These are phyloP conservation scores for Miltochrista miniata DNA, from an alignment of 2,888 invertebrate species.

Conservation along the genomic window DNA sequence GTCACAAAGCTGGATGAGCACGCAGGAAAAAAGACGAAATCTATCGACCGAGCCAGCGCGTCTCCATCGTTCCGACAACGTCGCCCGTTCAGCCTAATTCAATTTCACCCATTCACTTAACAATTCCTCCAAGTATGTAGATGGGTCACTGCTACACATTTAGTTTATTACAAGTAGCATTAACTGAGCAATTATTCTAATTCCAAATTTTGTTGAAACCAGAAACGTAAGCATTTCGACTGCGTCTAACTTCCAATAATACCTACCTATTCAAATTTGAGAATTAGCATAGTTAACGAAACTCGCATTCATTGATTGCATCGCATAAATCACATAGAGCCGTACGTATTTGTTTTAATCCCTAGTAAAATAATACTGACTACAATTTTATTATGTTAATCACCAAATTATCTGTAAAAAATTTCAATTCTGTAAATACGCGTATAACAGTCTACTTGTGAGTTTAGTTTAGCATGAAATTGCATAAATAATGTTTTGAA, in stretches of 20 bases:
- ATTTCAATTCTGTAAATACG: neutral
- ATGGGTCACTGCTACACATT: slow-evolving; percentile 66
- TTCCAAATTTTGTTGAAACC: slow-evolving; percentile 58
- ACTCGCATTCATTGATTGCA: slow-evolving; percentile 37
- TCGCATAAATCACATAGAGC: slow-evolving; percentile 25
- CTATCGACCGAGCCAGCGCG: slow-evolving; percentile 19
- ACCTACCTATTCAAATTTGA: slow-evolving; percentile 55
- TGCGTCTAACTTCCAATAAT: slow-evolving; percentile 57
- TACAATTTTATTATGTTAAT: neutral
- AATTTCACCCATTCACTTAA: slow-evolving; percentile 68
- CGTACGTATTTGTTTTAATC: neutral
- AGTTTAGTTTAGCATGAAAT: neutral
- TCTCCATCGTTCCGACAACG: slow-evolving; percentile 33
- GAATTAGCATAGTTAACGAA: slow-evolving; percentile 49
- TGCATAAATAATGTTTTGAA: too few species aligned
- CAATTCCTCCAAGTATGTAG: slow-evolving; percentile 63
- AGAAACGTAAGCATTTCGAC: slow-evolving; percentile 58
- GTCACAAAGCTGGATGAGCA: slow-evolving; percentile 34
- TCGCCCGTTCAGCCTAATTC: slow-evolving; percentile 61
- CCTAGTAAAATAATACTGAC: neutral
- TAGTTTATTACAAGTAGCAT: slow-evolving; percentile 69
- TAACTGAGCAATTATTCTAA: slow-evolving; percentile 69
- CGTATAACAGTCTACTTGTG: neutral
- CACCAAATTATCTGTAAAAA: too few species aligned
- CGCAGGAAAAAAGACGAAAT: slow-evolving; percentile 35